Evolutionary conservation across 2,797 vertebrate genomes (phyloP), one percentile per base, ranked within the genome.

Genomic region (Bradypodion ventrale): DNA sequence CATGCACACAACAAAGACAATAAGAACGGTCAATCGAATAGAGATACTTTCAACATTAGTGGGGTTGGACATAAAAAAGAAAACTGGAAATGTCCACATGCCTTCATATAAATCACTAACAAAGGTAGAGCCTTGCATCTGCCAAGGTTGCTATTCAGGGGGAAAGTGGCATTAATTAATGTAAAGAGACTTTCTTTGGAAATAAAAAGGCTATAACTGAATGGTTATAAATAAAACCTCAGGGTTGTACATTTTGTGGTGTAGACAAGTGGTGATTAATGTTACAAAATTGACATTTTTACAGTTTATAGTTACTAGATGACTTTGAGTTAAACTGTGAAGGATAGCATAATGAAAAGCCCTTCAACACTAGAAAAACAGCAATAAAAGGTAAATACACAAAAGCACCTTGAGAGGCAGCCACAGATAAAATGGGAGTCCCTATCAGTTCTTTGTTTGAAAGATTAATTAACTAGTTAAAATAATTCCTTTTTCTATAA

Each of bases 1-100:
- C 12, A 40, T 5, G 37, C 9, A 16, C 37, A 59, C 12, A 12
- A 23, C 12, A 62, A 52, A 59, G 25, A 21, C 60, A 92, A 89
- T 79, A 52, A 69, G 88, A 83, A 83, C 78, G 60, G 7, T 0
- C 0, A 9, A 4, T 15, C 63, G 83, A 77, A 52, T 23, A 68
- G 19, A 46, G 83, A 91, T 46, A 2, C 32, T n/a, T 78, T 60
- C 60, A 79, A 86, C 60, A 42, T 88, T 75, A 72, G 21, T 32
- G 9, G 1, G 37, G 21, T 5, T 8, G 5, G 60, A 16, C 40
- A 80, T 52, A 23, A 29, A 65, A 76, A 49, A 8, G 56, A 62
- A 52, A 85, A 7, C 49, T 35, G 32, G 5, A 0, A 70, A 85
- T 42, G 44, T 16, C 29, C 56, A 27, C 1, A 23, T n/a, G 6